Conservation (phyloP, 64 coral and sea anemone species). For the Exaiptasia diaphana region DNA sequence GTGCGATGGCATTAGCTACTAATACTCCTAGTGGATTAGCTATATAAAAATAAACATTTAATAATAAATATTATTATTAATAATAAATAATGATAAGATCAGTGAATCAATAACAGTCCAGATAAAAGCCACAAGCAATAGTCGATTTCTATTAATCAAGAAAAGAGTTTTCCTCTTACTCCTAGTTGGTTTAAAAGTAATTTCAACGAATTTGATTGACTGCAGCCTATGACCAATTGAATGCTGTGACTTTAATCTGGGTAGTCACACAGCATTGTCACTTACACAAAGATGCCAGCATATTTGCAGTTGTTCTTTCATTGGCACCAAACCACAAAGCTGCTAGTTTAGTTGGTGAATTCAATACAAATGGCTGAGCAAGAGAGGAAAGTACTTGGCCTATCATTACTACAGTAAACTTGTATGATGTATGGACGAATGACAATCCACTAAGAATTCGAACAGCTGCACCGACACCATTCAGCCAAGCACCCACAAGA, state of each 20-base stretch:
- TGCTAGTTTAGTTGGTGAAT: slow-evolving; percentile 86
- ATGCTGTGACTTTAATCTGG: no score
- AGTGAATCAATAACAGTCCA: neutral
- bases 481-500: slow-evolving; percentile 77
- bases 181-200: no score
- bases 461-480: slow-evolving; percentile 76
- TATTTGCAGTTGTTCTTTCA: slow-evolving; percentile 86
- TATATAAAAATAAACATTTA: neutral
- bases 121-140: no score
- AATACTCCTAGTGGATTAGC: slow-evolving; percentile 85
- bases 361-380: slow-evolving; percentile 87
- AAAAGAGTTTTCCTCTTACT: no score
- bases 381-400: slow-evolving; percentile 76
- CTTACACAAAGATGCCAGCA: slow-evolving; percentile 83
- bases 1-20: slow-evolving; percentile 73
- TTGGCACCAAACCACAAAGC: slow-evolving; percentile 90
- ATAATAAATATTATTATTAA: neutral
- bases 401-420: slow-evolving; percentile 74
- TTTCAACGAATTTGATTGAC: no score
- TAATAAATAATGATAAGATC: neutral
- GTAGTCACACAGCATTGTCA: no score
- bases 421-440: neutral
- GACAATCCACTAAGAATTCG: slow-evolving; percentile 64
- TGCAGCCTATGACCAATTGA: no score
- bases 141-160: no score